Conservation (phyloP, 2,113 vertebrate species). For the Synodontis membranacea region DNA sequence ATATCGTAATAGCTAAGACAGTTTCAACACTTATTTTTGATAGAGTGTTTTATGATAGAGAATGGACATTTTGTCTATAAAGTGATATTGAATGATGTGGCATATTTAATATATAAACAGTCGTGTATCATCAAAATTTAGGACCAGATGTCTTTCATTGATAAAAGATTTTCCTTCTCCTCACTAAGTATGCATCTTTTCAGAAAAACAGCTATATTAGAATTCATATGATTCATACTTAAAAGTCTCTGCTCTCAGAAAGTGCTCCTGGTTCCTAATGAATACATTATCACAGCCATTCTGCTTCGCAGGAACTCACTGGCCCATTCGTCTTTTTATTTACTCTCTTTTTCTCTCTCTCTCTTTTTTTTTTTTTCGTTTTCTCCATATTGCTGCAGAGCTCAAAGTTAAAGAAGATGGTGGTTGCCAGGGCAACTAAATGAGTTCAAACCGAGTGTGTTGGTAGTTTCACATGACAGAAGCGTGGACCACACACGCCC, state of each 20-base stretch:
- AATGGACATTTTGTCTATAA: neutral
- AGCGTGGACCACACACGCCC: neutral
- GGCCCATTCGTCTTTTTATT: constrained; percentile 21
- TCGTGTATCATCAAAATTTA: neutral
- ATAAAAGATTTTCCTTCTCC: neutral
- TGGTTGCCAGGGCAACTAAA: constrained; percentile 62
- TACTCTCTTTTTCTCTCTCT: constrained; percentile 22
- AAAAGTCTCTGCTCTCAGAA: neutral
- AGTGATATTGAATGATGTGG: neutral
- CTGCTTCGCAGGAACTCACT: constrained; percentile 1
- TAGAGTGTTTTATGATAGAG: neutral
- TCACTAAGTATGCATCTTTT: neutral
- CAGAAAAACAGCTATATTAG: neutral
- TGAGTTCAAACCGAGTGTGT: constrained; percentile 41
- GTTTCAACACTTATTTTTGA: neutral
- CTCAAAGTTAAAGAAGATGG: constrained; percentile 48
- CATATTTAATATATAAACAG: neutral
- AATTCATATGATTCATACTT: constrained; percentile 2
- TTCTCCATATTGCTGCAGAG: constrained; percentile 39
- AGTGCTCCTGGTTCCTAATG: neutral
- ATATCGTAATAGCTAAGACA: neutral
- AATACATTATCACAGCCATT: neutral
- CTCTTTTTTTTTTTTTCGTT: constrained; percentile 9
- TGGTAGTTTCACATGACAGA: constrained; percentile 21
- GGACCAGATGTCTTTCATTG: too few relatives aligned